Evolutionary conservation across 2,797 vertebrate genomes (phyloP).

Genomic region (Enteromius unitaeniatus): DNA sequence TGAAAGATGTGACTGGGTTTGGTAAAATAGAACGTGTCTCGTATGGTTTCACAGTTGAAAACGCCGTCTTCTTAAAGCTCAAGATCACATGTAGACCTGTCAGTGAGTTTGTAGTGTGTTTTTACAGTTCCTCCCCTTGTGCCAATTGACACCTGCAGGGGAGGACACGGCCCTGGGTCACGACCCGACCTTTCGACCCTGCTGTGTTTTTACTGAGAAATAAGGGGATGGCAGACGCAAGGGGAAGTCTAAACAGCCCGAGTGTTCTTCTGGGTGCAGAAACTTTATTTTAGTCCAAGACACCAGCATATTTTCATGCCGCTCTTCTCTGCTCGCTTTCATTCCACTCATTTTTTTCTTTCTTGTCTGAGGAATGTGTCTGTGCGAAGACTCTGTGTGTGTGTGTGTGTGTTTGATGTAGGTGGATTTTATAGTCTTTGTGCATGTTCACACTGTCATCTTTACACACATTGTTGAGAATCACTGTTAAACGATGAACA

Average conservation of each 20-base stretch:
- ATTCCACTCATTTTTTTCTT: constrained; percentile 70
- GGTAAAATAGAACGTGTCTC: not conserved
- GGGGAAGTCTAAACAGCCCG: constrained; percentile 71
- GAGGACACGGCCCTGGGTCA: constrained; percentile 68
- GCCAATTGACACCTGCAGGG: constrained; percentile 73
- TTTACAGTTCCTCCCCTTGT: constrained; percentile 36
- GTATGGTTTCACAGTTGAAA: not conserved
- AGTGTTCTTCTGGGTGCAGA: constrained; percentile 60
- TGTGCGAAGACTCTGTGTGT: constrained; percentile 43
- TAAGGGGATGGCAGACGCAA: constrained; percentile 62
- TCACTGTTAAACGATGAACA: not conserved
- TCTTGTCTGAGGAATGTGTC: constrained; percentile 64
- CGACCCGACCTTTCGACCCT: constrained; percentile 74
- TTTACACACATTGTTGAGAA: not conserved
- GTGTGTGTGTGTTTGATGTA: constrained; percentile 28
- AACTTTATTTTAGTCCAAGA: constrained; percentile 63
- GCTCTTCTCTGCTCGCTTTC: constrained; percentile 54
- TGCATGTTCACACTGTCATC: constrained; percentile 13
- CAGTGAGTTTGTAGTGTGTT: constrained; percentile 38
- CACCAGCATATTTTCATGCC: constrained; percentile 29
- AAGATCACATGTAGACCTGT: constrained; percentile 4
- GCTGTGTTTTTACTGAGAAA: constrained; percentile 74
- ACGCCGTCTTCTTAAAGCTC: not conserved
- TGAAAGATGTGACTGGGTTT: not conserved
- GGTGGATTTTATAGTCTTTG: constrained; percentile 16